Base-by-base conservation (phyloP, 64 coral and sea anemone genomes). In the Exaiptasia diaphana region DNA sequence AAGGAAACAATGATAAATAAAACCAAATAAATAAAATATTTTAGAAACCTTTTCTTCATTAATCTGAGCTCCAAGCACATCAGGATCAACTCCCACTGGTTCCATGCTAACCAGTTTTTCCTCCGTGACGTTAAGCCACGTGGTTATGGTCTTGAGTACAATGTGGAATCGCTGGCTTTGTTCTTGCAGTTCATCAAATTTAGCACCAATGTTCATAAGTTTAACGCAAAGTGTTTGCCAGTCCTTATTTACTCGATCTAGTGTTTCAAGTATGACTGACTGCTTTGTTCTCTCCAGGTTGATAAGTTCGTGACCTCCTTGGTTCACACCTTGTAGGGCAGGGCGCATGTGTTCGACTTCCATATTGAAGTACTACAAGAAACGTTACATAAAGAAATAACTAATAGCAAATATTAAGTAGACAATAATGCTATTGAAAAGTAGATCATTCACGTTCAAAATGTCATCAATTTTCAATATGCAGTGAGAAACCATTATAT, bases 251-350 rank as follows among this genome's bases (percentile, higher is more conserved):
- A 93, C 89, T 15, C 74, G 84, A 52, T 99, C 95, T 27, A 99
- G 21, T 18, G 91, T 95, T 53, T 95, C 91, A 1, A 95, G 39
- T 41, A 95, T 95, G 4, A 95, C 73, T 23, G 91, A 95, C 73
- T 89, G 91, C 27, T 95, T 95, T 15, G 80, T 95, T 33, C 87
- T 73, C 36, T 99, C 95, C 56, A 93, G 46, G 38, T 92, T 89
- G 1, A 99, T 74, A 12, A 99, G 74, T 43, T 99, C 95, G n/a
- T 99, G 95, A n/a, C 89, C 95, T 46, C 95, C 90, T 67, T 99
- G 95, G 38, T 99, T 99, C 27, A 99, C 95, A 20, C 89, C 80
- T 38, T 99, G 95, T 33, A 99, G 81, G 17, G 85, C 80, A 34
- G 89, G 89, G 2, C 90, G 83, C 80, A 85, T 92, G 67, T 73